A percentile compares a stretch with the other conserved stretches of the same genome.
phyloP scores from a whole-genome alignment of 2,797 vertebrate genomes.

The Alcedo atthis region DNA sequence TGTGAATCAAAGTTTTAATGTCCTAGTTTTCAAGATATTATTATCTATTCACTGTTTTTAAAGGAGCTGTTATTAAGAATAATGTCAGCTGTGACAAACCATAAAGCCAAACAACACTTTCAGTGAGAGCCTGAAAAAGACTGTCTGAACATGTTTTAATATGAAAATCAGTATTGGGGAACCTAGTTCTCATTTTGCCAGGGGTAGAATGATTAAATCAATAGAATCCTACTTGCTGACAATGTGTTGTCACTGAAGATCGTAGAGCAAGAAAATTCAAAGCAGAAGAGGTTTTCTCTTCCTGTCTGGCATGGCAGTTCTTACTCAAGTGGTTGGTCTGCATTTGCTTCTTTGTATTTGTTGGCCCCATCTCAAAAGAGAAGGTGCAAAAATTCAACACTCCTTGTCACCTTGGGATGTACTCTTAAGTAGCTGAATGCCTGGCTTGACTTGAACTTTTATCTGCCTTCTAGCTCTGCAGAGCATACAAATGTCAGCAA shows the following conservation, averaged over 20 bases:
- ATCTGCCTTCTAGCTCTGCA: background rate
- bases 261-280: background rate
- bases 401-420: background rate
- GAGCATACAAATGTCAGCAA: background rate
- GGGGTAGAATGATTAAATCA: background rate
- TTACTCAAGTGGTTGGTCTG: background rate
- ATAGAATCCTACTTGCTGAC: background rate
- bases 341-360: background rate
- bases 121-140: background rate
- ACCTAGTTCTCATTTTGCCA: background rate
- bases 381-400: background rate
- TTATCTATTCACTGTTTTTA: constrained; percentile 43
- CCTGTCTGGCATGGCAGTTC: background rate
- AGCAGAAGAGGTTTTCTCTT: background rate
- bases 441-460: background rate
- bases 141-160: background rate
- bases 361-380: background rate
- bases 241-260: fast-evolving
- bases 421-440: background rate
- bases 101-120: background rate
- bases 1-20: constrained; percentile 60
- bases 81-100: constrained; percentile 20
- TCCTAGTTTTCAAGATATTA: constrained; percentile 58
- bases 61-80: constrained; percentile 39
- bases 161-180: background rate